These are phyloP conservation scores for Lypha dubia DNA, from an alignment of 2,888 invertebrate genomes.

Conservation along the genomic window DNA sequence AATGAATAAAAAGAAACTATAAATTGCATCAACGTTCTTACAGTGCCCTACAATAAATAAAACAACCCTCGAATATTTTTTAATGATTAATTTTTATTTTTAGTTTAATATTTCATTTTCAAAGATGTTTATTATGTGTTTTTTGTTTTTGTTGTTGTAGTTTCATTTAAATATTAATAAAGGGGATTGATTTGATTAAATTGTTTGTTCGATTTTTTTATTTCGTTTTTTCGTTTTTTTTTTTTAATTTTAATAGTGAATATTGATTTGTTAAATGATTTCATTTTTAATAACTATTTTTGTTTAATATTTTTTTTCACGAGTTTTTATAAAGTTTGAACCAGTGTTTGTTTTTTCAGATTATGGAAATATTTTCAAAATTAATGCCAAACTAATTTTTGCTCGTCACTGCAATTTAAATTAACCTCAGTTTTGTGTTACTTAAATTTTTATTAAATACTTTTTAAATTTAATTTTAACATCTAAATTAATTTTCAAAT, in stretches of 20 bases:
- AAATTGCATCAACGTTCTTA: no score
- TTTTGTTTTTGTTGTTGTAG: slow-evolving; percentile 32
- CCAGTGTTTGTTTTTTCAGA: slow-evolving; percentile 35
- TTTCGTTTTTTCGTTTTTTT: slow-evolving; percentile 41
- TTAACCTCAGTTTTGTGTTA: slow-evolving; percentile 8
- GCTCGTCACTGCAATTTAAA: slow-evolving; percentile 30
- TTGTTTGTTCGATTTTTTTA: slow-evolving; percentile 32
- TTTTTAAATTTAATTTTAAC: slow-evolving; percentile 39
- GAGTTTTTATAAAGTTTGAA: slow-evolving; percentile 53
- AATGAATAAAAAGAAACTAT: no score
- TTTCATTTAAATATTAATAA: slow-evolving; percentile 65
- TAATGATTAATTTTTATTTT: slow-evolving; percentile 80
- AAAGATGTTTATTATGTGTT: slow-evolving; percentile 45
- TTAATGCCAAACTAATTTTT: slow-evolving; percentile 39
- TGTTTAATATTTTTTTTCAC: slow-evolving; percentile 28
- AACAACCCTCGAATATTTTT: slow-evolving; percentile 51
- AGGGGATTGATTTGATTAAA: slow-evolving; percentile 68
- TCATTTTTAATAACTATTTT: slow-evolving; percentile 61
- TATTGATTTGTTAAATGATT: slow-evolving; percentile 59
- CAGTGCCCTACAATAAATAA: slow-evolving; percentile 19
- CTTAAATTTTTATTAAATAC: slow-evolving; percentile 21
- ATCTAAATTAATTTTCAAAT: slow-evolving; percentile 28
- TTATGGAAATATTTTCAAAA: slow-evolving; percentile 37
- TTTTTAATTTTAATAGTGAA: slow-evolving; percentile 62
- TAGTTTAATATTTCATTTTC: slow-evolving; percentile 75